Evolutionary conservation across 2,888 invertebrate species (phyloP), one percentile per base, ranked within the genome.

Genomic region (Ochlodes sylvanus): DNA sequence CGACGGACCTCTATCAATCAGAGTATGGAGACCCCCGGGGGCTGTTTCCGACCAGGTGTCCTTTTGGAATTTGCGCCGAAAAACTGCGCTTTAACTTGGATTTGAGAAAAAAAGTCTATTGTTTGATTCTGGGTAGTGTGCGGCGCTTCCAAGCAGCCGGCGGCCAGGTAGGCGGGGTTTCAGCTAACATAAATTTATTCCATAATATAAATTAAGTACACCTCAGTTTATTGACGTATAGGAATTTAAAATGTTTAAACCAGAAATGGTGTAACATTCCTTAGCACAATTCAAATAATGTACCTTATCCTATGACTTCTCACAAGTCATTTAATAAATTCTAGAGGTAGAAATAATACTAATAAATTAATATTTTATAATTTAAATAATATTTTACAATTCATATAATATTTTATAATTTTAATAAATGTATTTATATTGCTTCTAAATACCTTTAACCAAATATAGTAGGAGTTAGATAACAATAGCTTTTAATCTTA

Each of bases 21-120:
- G 82, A 70, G 77, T 67, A 70, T 70, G 72, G 73, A 85, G 89
- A 88, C 91, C 93, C 93, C 92, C 86, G 88, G 89, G 92, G 92
- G 80, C 82, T 86, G 86, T 90, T 92, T 93, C 92, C 92, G 92
- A 91, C 92, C 93, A 93, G 92, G 93, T 93, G 92, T 89, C 84
- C 86, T 85, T 89, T 86, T 87, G 93, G 91, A 91, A 92, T 92
- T 91, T 87, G 90, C 83, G 80, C 87, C 90, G 89, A 90, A 89
- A 90, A 88, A 90, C 85, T 88, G 86, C 87, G 89, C 87, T 89
- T 88, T 86, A 86, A 83, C 80, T 79, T 76, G 82, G 84, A 81
- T 84, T 77, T 78, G 72, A 76, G 70, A 92, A 89, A 87, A 82
- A 81, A 84, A 82, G 73, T 75, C 85, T 77, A 87, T 93, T 93